These are phyloP conservation scores for Ifrita kowaldi DNA, from an alignment of 2,113 vertebrate genomes.

Conservation along the genomic window DNA sequence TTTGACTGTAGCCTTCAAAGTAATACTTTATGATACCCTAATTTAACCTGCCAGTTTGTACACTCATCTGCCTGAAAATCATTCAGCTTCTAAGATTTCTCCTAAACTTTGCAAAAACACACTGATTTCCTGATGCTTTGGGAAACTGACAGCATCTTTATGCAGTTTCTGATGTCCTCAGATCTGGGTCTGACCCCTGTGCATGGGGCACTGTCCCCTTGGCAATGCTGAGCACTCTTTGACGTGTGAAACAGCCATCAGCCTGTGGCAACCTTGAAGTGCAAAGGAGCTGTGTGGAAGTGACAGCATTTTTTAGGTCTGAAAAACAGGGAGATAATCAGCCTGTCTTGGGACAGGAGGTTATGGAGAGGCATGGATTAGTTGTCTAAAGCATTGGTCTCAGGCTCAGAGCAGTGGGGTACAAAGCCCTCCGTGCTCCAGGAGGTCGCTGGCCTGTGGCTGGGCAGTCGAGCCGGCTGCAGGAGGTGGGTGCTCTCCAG, in stretches of 20 bases:
- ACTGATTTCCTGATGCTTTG: background rate
- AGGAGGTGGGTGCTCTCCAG: background rate
- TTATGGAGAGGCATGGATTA: background rate
- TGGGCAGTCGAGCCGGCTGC: fast-evolving
- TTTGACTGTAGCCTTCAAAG: background rate
- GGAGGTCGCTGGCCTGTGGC: background rate
- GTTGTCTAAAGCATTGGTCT: background rate
- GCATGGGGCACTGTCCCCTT: fast-evolving
- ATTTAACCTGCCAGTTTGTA: background rate
- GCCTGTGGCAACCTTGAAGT: background rate
- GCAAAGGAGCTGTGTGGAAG: background rate
- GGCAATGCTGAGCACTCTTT: background rate
- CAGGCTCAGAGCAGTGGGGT: fast-evolving
- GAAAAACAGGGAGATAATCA: background rate
- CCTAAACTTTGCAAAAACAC: background rate
- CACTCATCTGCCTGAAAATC: background rate
- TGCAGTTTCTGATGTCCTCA: background rate
- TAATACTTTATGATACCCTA: background rate
- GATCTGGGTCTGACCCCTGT: background rate
- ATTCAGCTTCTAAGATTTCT: background rate
- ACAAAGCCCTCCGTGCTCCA: fast-evolving
- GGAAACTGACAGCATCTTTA: background rate
- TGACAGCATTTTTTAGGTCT: background rate
- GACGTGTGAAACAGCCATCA: background rate
- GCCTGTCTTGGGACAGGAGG: background rate